These are phyloP conservation scores for Therioaphis trifolii DNA, from an alignment of 2,888 invertebrate species.

Conservation along the genomic window DNA sequence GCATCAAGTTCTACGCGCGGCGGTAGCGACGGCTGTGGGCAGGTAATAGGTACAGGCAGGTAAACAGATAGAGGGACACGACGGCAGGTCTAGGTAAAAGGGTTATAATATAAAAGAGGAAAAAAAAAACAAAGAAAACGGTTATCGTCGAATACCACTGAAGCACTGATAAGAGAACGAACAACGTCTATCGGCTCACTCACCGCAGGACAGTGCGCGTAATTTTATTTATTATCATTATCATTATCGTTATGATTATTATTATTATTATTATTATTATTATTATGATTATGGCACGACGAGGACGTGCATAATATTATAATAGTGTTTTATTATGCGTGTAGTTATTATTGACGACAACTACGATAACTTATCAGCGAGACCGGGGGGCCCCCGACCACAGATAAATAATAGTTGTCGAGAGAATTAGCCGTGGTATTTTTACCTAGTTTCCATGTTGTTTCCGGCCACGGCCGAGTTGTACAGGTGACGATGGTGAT, in stretches of 20 bases:
- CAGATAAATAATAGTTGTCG: background rate
- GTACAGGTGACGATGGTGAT: slow-evolving; percentile 31
- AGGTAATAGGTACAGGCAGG: background rate
- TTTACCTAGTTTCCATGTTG: slow-evolving; percentile 60
- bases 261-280: background rate
- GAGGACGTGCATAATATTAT: background rate
- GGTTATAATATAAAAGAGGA: background rate
- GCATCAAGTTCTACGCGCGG: slow-evolving; percentile 19
- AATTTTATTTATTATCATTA: background rate
- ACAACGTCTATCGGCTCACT: no score
- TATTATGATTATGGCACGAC: background rate
- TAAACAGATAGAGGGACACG: background rate
- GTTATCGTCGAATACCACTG: background rate
- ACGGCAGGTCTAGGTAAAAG: background rate
- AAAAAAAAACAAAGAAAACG: background rate
- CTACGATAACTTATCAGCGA: background rate
- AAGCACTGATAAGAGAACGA: background rate
- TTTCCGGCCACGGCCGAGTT: slow-evolving; percentile 24
- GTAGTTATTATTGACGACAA: background rate
- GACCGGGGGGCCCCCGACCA: no score
- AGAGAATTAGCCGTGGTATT: background rate
- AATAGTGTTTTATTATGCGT: slow-evolving; percentile 2
- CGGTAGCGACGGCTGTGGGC: background rate
- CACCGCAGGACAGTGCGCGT: background rate
- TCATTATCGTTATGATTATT: background rate